Evolutionary conservation across 2,113 vertebrate genomes (phyloP).

Genomic region (Tetrao urogallus): DNA sequence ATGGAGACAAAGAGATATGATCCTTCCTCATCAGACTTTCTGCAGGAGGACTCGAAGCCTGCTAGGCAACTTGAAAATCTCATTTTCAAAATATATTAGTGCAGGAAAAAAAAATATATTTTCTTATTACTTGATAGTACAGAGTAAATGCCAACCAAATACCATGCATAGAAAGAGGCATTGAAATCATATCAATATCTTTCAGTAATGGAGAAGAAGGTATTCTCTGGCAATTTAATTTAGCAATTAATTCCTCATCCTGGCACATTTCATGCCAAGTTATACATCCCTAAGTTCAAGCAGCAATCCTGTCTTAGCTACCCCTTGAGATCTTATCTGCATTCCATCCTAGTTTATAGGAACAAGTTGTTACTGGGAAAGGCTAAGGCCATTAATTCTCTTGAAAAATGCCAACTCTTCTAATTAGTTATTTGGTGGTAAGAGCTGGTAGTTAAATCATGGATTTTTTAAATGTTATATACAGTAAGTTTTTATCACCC

Average conservation of each 20-base stretch:
- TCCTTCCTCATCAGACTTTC: neutral
- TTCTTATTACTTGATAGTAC: neutral
- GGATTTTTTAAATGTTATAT: neutral
- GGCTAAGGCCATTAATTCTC: neutral
- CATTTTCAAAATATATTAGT: neutral
- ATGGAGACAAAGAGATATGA: rapidly evolving
- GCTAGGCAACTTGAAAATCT: neutral
- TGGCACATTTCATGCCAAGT: neutral
- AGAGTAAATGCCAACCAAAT: neutral
- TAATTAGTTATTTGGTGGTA: neutral
- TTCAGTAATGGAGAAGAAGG: neutral
- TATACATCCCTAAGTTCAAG: neutral
- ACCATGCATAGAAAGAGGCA: neutral
- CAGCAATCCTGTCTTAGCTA: neutral
- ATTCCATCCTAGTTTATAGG: neutral
- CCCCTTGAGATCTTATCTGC: neutral
- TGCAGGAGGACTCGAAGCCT: neutral
- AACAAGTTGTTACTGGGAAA: neutral
- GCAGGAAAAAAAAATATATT: neutral
- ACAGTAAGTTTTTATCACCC: neutral
- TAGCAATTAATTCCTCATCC: neutral
- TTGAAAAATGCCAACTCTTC: neutral
- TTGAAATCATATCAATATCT: neutral
- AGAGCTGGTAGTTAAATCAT: neutral
- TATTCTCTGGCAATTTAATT: neutral